Base-by-base conservation (phyloP, 1,140 invertebrate species). In the Tetramorium simillimum region DNA sequence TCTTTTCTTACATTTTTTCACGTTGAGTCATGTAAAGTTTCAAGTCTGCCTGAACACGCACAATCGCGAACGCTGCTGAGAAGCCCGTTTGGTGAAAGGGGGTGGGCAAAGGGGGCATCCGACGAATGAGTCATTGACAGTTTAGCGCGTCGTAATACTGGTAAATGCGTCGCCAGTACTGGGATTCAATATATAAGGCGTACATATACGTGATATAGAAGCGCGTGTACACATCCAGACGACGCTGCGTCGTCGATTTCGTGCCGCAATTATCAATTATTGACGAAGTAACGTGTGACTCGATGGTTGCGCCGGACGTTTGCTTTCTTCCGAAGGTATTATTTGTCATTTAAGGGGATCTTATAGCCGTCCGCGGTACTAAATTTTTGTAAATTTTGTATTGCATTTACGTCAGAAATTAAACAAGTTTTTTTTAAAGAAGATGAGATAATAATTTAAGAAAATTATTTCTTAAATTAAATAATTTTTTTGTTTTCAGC, bases 121-220 rank as follows among this genome's bases (percentile, higher is more conserved):
- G 43, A 67, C 69, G 24, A 43, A 72, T 90, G 88, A 90, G 77
- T 90, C 88, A 89, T 76, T 86, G 69, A 73, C 28, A n/a, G 63
- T 76, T 89, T 88, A 89, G 43, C 69, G 10, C 18, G 43, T n/a
- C n/a, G n/a, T n/a, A n/a, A n/a, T n/a, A n/a, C n/a, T n/a, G n/a
- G n/a, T 78, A 87, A 90, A 90, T 70, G 51, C 63, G 58, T 14
- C n/a, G 56, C 53, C 56, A 85, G 43, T 75, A 53, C 37, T 62
- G 86, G 86, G 56, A 81, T 90, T 88, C 58, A 9, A 78, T 46
- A 46, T 84, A 82, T 16, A 46, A 85, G n/a, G 24, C 37, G 62
- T 72, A 53, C 56, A 40, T 40, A 28, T 21, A 5, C 21, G 28
- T 65, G n/a, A 70, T 81, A 21, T 18, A 81, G 18, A 72, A 53